Evolutionary conservation across 2,888 invertebrate genomes (phyloP).

Genomic region (Harpalus rufipes): DNA sequence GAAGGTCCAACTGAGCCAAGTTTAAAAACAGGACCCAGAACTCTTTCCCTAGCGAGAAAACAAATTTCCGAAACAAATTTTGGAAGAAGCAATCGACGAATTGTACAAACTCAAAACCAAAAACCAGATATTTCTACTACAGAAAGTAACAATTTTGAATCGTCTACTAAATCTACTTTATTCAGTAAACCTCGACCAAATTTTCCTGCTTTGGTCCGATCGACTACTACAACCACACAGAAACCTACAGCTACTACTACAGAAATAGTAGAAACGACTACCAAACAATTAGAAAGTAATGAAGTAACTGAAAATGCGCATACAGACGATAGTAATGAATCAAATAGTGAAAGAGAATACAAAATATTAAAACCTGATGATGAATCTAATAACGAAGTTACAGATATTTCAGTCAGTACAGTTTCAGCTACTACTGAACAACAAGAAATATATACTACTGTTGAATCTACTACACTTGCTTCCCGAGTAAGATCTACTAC

Average conservation of each 20-base stretch:
- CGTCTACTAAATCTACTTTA: constrained; percentile 10
- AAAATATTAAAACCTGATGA: constrained; percentile 46
- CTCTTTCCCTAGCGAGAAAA: constrained; percentile 68
- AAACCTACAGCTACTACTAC: neutral
- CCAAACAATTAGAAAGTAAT: constrained; percentile 22
- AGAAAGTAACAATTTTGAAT: constrained; percentile 16
- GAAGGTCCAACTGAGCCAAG: constrained; percentile 70
- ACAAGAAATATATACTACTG: neutral
- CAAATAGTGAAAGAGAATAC: constrained; percentile 54
- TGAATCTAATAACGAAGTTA: neutral
- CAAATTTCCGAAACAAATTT: constrained; percentile 67
- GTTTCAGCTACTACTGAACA: constrained; percentile 19
- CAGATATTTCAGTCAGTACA: neutral
- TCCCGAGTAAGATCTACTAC: constrained; percentile 14
- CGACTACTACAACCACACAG: constrained; percentile 7
- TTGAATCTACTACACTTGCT: neutral
- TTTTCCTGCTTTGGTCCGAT: constrained; percentile 59
- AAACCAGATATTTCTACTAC: constrained; percentile 51
- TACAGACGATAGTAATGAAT: constrained; percentile 47
- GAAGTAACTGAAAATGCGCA: constrained; percentile 25
- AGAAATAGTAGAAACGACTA: constrained; percentile 31
- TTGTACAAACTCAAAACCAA: constrained; percentile 28
- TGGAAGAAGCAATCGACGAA: constrained; percentile 67
- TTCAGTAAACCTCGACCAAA: constrained; percentile 40
- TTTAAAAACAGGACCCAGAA: constrained; percentile 69